Conservation (phyloP, 2,797 vertebrate species). For the Xyrichtys novacula region DNA sequence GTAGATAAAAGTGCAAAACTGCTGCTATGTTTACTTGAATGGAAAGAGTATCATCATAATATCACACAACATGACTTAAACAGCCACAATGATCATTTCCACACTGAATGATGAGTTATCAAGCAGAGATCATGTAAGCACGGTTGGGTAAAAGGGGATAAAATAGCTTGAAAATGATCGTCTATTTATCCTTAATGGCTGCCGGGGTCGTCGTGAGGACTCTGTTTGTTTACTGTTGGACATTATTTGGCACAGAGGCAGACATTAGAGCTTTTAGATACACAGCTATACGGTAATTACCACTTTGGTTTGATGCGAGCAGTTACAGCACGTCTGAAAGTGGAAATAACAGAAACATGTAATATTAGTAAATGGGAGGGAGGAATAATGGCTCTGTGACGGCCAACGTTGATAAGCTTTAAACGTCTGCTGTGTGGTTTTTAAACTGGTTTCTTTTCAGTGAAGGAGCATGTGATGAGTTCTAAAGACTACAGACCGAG, state of each 20-base stretch:
- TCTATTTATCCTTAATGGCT: slow-evolving; percentile 8
- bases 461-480: slow-evolving; percentile 1
- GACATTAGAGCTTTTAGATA: slow-evolving; percentile 19
- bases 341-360: background rate
- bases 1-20: no score
- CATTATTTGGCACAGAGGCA: background rate
- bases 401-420: no score
- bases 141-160: background rate
- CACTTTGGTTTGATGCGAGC: background rate
- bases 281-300: slow-evolving; percentile 17
- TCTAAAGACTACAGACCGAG: slow-evolving; percentile 3
- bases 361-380: no score
- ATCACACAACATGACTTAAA: no score
- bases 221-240: slow-evolving; percentile 16
- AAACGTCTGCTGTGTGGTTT: background rate
- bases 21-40: no score
- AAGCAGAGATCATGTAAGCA: slow-evolving; percentile 10
- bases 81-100: no score
- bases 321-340: slow-evolving; percentile 11
- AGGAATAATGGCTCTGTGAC: background rate
- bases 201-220: background rate
- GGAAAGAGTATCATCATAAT: no score
- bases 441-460: background rate
- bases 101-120: background rate
- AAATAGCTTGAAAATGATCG: slow-evolving; percentile 15